phyloP scores from a whole-genome alignment of 2,888 invertebrate genomes.

The Epirrhoe alternata region DNA sequence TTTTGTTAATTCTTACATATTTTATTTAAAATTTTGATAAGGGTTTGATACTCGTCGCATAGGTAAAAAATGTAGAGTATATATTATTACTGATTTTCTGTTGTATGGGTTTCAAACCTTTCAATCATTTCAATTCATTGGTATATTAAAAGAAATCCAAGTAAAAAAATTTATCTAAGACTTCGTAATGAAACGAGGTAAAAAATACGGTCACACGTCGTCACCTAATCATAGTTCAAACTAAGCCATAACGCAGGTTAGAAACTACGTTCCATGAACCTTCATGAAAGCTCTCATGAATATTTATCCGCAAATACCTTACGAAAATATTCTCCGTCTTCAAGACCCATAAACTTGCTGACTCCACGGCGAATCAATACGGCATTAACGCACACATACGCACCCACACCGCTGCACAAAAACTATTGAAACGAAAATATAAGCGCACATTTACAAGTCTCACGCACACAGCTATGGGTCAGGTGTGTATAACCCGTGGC shows the following conservation, averaged over 20 bases:
- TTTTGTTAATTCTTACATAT: no score
- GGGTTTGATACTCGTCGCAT: no score
- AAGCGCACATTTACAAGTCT: slow-evolving; percentile 62
- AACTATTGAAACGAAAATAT: slow-evolving; percentile 84
- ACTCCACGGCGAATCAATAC: slow-evolving; percentile 77
- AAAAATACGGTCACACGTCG: no score
- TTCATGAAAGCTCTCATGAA: slow-evolving; percentile 4
- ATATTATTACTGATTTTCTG: no score
- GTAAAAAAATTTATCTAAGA: no score
- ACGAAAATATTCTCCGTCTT: slow-evolving; percentile 57
- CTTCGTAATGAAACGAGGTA: no score
- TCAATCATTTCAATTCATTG: no score
- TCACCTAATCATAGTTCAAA: background rate
- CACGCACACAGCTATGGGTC: slow-evolving; percentile 54
- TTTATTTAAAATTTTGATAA: no score
- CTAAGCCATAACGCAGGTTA: slow-evolving; percentile 6
- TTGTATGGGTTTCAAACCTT: no score
- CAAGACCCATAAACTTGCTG: slow-evolving; percentile 74
- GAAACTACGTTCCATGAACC: background rate
- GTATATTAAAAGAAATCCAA: no score
- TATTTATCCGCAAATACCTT: slow-evolving; percentile 27
- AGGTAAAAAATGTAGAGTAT: no score
- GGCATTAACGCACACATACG: slow-evolving; percentile 77
- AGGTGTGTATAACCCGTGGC: slow-evolving; percentile 66
- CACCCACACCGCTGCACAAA: slow-evolving; percentile 73